phyloP scores from a whole-genome alignment of 2,797 vertebrate species.

The Oreochromis mossambicus region DNA sequence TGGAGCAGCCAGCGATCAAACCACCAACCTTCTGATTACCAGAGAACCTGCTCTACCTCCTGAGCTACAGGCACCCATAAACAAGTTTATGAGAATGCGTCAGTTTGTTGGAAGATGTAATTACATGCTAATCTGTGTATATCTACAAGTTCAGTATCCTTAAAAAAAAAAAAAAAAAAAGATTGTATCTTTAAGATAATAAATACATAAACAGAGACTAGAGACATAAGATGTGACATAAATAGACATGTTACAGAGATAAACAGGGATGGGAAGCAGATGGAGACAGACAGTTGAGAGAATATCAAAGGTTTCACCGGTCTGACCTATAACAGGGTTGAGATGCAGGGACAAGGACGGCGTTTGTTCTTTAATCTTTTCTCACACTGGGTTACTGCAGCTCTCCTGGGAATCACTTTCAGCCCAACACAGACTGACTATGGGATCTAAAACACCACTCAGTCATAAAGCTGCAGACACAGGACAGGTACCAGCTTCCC shows the following conservation, averaged over 20 bases:
- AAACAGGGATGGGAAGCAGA: not conserved
- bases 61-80: not conserved
- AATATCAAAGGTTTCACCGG: slow-evolving; percentile 18
- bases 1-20: not conserved
- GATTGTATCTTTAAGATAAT: not conserved
- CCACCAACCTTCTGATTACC: not conserved
- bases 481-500: not conserved
- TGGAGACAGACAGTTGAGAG: not conserved
- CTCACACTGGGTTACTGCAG: slow-evolving; percentile 6
- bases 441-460: not conserved
- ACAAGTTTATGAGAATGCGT: not conserved
- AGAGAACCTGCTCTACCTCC: not conserved
- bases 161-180: not conserved
- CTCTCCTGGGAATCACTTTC: slow-evolving; percentile 27
- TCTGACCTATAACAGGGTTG: slow-evolving; percentile 6
- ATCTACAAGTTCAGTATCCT: not conserved
- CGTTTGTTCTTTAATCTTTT: slow-evolving; percentile 53
- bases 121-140: not conserved
- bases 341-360: slow-evolving; percentile 30
- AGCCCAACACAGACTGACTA: not conserved
- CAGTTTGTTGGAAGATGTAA: not conserved
- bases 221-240: not conserved
- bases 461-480: not conserved
- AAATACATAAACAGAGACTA: not conserved
- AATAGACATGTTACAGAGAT: not conserved